Conservation (phyloP, 2,888 invertebrate species). For the Platerodrilus igneus region DNA sequence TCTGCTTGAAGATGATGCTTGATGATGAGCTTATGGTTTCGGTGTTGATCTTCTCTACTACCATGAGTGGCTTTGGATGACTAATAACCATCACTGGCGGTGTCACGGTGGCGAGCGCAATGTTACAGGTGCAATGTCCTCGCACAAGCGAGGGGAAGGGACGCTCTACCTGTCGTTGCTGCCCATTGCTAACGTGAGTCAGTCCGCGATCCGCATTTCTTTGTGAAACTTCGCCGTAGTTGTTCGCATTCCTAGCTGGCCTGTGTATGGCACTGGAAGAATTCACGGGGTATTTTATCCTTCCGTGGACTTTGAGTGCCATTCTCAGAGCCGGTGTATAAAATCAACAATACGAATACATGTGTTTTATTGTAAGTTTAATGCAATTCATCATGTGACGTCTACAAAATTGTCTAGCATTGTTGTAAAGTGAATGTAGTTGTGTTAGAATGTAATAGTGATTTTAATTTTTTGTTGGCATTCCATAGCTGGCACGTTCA, state of each 20-base stretch:
- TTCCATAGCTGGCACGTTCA: no score
- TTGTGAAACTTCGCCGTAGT: constrained; percentile 19
- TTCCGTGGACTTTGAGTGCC: constrained; percentile 71
- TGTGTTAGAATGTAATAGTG: no score
- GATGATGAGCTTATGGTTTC: constrained; percentile 24
- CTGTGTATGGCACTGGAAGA: constrained; percentile 85
- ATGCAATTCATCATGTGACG: constrained; percentile 23
- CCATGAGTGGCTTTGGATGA: constrained; percentile 36
- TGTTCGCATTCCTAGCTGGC: constrained; percentile 29
- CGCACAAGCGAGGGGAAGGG: constrained; percentile 39
- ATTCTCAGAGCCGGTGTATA: constrained; percentile 48
- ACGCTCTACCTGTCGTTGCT: constrained; percentile 44
- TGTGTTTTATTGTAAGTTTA: no score
- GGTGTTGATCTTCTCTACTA: constrained; percentile 26
- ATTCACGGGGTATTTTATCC: constrained; percentile 68
- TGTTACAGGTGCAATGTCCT: constrained; percentile 50
- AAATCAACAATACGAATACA: constrained; percentile 6
- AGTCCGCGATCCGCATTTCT: constrained; percentile 34
- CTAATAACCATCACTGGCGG: constrained; percentile 43
- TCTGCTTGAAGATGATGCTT: constrained; percentile 20
- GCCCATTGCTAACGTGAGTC: constrained; percentile 39
- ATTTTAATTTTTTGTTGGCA: no score
- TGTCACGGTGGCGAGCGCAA: constrained; percentile 38
- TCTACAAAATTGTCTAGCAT: no score
- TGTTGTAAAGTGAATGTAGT: no score